These are phyloP conservation scores for Carassius gibelio DNA, from an alignment of 2,113 vertebrate genomes.

Conservation along the genomic window DNA sequence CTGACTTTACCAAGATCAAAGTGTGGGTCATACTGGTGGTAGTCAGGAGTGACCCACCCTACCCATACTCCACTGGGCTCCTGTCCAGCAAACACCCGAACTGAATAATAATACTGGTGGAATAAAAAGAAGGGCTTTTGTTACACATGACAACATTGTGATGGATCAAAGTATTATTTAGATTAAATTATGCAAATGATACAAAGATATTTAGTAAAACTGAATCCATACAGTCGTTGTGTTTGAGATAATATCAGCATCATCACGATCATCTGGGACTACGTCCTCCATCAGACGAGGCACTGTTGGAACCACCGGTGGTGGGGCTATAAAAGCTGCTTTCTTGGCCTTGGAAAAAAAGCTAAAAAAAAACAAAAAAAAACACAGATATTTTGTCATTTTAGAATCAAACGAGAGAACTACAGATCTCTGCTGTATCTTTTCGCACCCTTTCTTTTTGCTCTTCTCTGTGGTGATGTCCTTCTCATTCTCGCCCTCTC, in stretches of 20 bases:
- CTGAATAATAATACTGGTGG: slow-evolving; percentile 87
- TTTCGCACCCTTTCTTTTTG: slow-evolving; percentile 86
- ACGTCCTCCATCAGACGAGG: slow-evolving; percentile 87
- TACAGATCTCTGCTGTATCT: neutral
- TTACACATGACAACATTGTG: neutral
- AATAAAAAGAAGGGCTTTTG: neutral
- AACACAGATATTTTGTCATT: neutral
- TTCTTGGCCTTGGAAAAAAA: slow-evolving; percentile 94
- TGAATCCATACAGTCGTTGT: slow-evolving; percentile 83
- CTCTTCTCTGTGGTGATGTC: slow-evolving; percentile 89
- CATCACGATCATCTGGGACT: slow-evolving; percentile 87
- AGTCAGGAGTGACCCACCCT: slow-evolving; percentile 92
- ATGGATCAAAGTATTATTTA: neutral
- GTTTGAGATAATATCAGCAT: slow-evolving; percentile 87
- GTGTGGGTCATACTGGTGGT: slow-evolving; percentile 86
- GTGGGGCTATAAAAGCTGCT: slow-evolving; percentile 80
- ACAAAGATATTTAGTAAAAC: neutral
- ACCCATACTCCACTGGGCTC: slow-evolving; percentile 88
- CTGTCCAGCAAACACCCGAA: slow-evolving; percentile 88
- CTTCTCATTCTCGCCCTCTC: slow-evolving; percentile 86
- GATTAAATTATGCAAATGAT: neutral
- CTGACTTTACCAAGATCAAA: slow-evolving; percentile 89
- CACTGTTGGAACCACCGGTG: slow-evolving; percentile 81
- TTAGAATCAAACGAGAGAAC: slow-evolving; percentile 13
- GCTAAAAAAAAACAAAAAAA: slow-evolving; percentile 63